Evolutionary conservation across 2,113 vertebrate species (phyloP).

Genomic region (Nesogale talazaci): DNA sequence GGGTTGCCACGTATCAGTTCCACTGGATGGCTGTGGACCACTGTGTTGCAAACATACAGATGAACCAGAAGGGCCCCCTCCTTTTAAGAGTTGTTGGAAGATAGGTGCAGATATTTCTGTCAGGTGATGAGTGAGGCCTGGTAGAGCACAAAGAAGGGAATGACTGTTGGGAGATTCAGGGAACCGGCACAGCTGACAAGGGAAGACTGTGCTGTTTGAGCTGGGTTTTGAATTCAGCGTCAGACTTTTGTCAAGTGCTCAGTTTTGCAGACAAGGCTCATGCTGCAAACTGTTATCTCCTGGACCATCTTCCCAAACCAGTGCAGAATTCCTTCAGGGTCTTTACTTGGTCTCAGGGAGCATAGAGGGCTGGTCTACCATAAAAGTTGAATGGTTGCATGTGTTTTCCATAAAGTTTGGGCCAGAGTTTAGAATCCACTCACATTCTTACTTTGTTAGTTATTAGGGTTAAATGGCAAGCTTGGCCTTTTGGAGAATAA

Average conservation of each 20-base stretch:
- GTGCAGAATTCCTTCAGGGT: neutral
- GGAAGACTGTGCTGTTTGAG: neutral
- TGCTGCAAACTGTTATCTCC: neutral
- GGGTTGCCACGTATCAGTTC: neutral
- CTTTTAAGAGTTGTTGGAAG: neutral
- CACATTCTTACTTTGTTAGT: conserved; percentile 21
- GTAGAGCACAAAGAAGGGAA: neutral
- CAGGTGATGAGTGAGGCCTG: neutral
- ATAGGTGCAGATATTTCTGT: neutral
- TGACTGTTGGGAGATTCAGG: neutral
- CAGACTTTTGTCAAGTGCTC: conserved; percentile 29
- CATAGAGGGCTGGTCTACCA: neutral
- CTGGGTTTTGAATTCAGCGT: conserved; percentile 24
- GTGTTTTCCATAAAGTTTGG: neutral
- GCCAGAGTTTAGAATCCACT: conserved; percentile 13
- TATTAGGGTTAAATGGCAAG: neutral
- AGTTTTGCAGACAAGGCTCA: neutral
- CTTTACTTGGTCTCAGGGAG: neutral
- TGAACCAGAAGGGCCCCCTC: neutral
- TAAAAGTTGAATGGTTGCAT: neutral
- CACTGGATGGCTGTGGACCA: neutral
- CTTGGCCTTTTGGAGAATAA: conserved; percentile 26
- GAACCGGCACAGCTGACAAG: neutral
- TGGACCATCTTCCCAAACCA: neutral
- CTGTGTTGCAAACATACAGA: neutral